Percentiles rank a stretch among this genome's conserved stretches.
These are phyloP conservation scores for Synanthedon myopaeformis DNA, from an alignment of 2,888 invertebrate species.

Conservation along the genomic window DNA sequence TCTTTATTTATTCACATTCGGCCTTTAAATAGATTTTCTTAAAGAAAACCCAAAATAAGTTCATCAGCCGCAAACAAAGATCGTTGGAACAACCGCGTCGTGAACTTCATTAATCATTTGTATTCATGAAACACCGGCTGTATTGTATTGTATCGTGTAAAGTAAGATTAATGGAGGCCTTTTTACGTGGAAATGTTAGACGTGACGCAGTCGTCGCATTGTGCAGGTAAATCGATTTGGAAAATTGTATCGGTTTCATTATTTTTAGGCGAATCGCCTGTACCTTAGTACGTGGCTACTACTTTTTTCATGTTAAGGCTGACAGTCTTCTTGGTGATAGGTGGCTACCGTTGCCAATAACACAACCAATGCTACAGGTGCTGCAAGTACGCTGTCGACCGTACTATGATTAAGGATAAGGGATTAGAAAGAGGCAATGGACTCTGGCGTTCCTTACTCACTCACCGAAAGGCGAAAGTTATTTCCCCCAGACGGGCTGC, in stretches of 20 bases:
- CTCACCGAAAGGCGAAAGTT: too few relatives aligned
- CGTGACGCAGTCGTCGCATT: background rate
- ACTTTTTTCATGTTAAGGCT: too few relatives aligned
- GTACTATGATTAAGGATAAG: too few relatives aligned
- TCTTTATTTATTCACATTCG: too few relatives aligned
- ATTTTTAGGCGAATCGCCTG: background rate
- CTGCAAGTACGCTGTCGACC: too few relatives aligned
- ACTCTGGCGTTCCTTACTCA: too few relatives aligned
- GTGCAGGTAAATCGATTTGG: background rate
- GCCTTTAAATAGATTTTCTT: background rate
- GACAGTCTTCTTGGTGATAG: too few relatives aligned
- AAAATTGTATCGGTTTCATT: background rate
- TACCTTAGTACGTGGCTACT: too few relatives aligned
- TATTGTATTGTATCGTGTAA: conserved; percentile 17
- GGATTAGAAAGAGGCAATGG: too few relatives aligned
- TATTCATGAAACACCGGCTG: conserved; percentile 17
- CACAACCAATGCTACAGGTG: too few relatives aligned
- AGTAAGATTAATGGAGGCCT: conserved; percentile 19
- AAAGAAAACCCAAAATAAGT: conserved; percentile 8
- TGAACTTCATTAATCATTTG: conserved; percentile 25
- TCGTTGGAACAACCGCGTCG: conserved; percentile 10
- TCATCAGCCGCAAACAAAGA: conserved; percentile 17
- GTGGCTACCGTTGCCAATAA: too few relatives aligned
- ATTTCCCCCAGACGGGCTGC: too few relatives aligned
- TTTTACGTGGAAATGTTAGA: conserved; percentile 5